Conservation (phyloP, 2,888 invertebrate genomes). For the Pantelozetes paolii region DNA sequence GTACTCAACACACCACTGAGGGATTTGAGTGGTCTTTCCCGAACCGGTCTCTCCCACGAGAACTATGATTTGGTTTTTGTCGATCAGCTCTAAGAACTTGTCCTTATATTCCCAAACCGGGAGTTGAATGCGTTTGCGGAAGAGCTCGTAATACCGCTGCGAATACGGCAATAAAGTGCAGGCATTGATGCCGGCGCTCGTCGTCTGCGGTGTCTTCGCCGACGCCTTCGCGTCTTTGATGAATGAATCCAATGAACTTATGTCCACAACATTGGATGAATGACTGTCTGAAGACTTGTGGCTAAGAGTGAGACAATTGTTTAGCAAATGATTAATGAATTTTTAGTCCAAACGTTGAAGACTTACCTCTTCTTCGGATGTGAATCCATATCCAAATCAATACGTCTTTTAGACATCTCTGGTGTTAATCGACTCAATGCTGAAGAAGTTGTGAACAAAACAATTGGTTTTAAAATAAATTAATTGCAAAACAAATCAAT, state of each 20-base stretch:
- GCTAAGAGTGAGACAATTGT: neutral
- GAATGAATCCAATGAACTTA: neutral
- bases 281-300: neutral
- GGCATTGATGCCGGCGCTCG: conserved; percentile 60
- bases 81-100: conserved; percentile 90
- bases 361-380: neutral
- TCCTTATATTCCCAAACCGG: conserved; percentile 98
- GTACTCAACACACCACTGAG: conserved; percentile 87
- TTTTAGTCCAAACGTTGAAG: neutral
- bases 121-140: conserved; percentile 77
- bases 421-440: neutral
- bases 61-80: conserved; percentile 87
- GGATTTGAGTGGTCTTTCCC: conserved; percentile 95
- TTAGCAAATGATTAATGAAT: neutral
- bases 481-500: too few relatives aligned
- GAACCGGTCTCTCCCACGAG: conserved; percentile 99
- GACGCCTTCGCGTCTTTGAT: neutral
- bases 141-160: conserved; percentile 62
- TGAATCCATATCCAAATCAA: conserved; percentile 15
- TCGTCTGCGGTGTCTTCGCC: neutral
- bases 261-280: neutral
- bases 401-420: conserved; percentile 1
- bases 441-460: too few relatives aligned
- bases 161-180: conserved; percentile 79
- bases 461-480: too few relatives aligned